A percentile compares a stretch with the other conserved stretches of the same genome.
Conservation (phyloP, 2,888 invertebrate genomes). For the Platynereis dumerilii region DNA sequence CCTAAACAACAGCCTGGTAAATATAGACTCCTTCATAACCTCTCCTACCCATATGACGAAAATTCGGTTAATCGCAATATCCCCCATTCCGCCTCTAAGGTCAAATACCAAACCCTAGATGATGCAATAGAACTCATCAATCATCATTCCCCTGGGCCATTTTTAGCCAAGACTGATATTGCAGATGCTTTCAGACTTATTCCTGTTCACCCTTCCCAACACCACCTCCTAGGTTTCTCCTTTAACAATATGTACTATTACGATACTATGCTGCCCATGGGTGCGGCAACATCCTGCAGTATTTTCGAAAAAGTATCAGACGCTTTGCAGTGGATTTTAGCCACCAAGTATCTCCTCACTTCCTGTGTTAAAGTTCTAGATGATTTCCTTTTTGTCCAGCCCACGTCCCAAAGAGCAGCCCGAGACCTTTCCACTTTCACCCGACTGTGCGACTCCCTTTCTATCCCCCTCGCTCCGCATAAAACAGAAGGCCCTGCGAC, state of each 20-base stretch:
- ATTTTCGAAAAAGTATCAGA: neutral
- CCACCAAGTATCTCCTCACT: neutral
- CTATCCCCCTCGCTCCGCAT: no score
- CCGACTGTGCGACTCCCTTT: no score
- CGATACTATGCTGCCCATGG: neutral
- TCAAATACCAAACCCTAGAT: neutral
- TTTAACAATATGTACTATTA: neutral
- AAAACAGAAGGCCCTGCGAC: neutral
- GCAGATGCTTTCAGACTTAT: neutral
- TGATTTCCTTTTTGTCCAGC: slow-evolving; percentile 5
- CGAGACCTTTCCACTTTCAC: neutral
- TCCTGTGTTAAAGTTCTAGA: slow-evolving; percentile 1
- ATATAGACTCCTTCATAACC: neutral
- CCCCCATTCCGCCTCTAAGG: neutral
- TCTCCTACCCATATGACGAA: no score
- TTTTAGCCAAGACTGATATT: neutral
- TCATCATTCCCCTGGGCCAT: neutral
- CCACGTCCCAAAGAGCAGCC: neutral
- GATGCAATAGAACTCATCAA: neutral
- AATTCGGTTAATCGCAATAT: neutral
- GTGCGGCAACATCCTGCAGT: neutral
- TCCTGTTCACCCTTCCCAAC: neutral
- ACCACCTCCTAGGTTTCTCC: slow-evolving; percentile 4
- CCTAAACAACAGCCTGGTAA: neutral
- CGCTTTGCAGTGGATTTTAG: neutral